Evolutionary conservation across 2,113 vertebrate species (phyloP), one percentile per base, ranked within the genome.

Genomic region (Aegotheles bennettii): DNA sequence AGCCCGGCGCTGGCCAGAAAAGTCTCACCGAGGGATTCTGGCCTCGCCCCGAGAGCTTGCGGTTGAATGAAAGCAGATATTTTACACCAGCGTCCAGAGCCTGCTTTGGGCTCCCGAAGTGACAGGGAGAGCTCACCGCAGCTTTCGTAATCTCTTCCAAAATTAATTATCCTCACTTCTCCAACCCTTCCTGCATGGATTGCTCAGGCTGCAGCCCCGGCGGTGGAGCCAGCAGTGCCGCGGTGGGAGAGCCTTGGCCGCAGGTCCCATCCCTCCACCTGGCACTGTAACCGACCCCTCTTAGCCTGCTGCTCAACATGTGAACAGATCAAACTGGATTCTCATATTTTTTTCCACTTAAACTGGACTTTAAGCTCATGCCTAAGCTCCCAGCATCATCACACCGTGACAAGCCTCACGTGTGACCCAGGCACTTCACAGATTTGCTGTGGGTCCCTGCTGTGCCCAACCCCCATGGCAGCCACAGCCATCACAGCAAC

Each of bases 341-440:
- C 15, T 42, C 54, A 0, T 6, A 2, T 7, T 16, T 18, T 69
- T 56, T 40, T 42, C 21, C 11, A 16, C 13, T 53, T 6, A 59
- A 81, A 33, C 16, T 1, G 4, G n/a, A 14, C 36, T 25, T 36
- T 5, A 43, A 83, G 24, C 26, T 31, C 3, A 0, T 28, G 33
- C 33, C n/a, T 23, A 11, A n/a, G 10, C 10, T 75, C 65, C 8
- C 0, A 2, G 38, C 36, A 15, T 35, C 69, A 15, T 17, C 3
- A 1, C 5, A 1, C 25, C 1, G 4, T 9, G 43, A 29, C 61
- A 6, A 56, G 10, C 28, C 25, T 21, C 45, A 26, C 4, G 5
- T 1, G 10, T 2, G 9, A 38, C 8, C n/a, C 0, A 0, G 38
- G 28, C 0, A 1, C 16, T 18, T 63, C 10, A 5, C 40, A 23